Evolutionary conservation across 2,113 vertebrate genomes (phyloP).

Genomic region (Phalacrocorax brasilianus): DNA sequence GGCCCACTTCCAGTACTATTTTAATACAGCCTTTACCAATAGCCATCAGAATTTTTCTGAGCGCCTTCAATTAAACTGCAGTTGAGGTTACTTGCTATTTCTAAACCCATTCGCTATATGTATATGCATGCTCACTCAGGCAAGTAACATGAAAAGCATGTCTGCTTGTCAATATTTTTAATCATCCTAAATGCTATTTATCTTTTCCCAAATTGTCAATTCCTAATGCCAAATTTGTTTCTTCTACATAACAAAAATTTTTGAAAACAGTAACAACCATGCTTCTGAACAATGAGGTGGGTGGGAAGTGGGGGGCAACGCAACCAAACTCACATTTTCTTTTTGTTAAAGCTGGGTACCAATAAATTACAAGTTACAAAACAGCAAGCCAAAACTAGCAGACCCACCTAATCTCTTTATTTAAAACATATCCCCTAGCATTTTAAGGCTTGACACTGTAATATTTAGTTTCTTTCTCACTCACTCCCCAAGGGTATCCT

Average conservation of each 20-base stretch:
- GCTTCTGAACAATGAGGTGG: not conserved
- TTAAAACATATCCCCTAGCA: not conserved
- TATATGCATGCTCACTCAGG: not conserved
- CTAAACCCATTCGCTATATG: not conserved
- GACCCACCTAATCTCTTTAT: slow-evolving; percentile 26
- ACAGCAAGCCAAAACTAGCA: slow-evolving; percentile 55
- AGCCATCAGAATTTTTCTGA: not conserved
- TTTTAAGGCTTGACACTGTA: slow-evolving; percentile 35
- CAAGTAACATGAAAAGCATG: not conserved
- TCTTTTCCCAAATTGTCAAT: not conserved
- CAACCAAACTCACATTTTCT: not conserved
- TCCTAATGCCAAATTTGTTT: not conserved
- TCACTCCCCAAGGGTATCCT: not conserved
- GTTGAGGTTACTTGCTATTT: not conserved
- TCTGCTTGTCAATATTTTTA: not conserved
- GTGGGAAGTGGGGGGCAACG: fast-evolving
- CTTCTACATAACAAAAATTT: not conserved
- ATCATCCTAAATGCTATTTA: not conserved
- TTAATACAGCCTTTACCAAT: not conserved
- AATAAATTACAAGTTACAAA: slow-evolving; percentile 6
- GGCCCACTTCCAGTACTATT: not conserved
- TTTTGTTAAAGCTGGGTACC: not conserved
- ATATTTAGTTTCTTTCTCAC: slow-evolving; percentile 30
- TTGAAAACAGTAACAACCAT: not conserved
- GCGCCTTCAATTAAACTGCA: not conserved